Evolutionary conservation across 1,140 invertebrate genomes (phyloP).

Genomic region (Eciton burchellii): DNA sequence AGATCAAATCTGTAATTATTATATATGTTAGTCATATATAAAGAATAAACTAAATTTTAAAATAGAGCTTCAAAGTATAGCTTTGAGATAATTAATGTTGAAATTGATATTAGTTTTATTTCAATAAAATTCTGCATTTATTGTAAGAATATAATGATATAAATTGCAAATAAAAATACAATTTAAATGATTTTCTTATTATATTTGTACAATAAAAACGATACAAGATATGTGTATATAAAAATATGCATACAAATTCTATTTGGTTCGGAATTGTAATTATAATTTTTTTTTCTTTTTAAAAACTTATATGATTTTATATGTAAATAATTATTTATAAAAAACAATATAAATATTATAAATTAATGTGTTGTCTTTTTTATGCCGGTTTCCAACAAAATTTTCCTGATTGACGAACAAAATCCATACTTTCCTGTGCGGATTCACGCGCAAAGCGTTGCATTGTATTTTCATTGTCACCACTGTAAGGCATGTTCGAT

Average conservation of each 20-base stretch:
- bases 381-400: conserved; percentile 83
- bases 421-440: conserved; percentile 83
- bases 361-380: conserved; percentile 62
- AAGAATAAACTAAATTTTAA: no score
- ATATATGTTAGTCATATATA: no score
- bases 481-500: conserved; percentile 72
- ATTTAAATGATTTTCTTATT: background rate
- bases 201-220: no score
- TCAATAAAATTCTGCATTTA: no score
- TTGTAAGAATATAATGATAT: no score
- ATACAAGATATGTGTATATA: background rate
- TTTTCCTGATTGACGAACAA: conserved; percentile 81
- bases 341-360: conserved; percentile 8
- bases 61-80: no score
- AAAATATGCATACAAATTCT: conserved; percentile 3
- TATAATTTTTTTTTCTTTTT: background rate
- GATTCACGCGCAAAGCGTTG: conserved; percentile 80
- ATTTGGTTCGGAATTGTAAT: background rate
- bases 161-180: no score
- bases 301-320: background rate
- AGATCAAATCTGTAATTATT: no score
- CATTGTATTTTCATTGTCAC: conserved; percentile 76
- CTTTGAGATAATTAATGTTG: no score
- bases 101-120: no score
- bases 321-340: conserved; percentile 9